A percentile compares a stretch with the other conserved stretches of the same genome.
phyloP scores from a whole-genome alignment of 1,140 invertebrate genomes.

The Araneus ventricosus region DNA sequence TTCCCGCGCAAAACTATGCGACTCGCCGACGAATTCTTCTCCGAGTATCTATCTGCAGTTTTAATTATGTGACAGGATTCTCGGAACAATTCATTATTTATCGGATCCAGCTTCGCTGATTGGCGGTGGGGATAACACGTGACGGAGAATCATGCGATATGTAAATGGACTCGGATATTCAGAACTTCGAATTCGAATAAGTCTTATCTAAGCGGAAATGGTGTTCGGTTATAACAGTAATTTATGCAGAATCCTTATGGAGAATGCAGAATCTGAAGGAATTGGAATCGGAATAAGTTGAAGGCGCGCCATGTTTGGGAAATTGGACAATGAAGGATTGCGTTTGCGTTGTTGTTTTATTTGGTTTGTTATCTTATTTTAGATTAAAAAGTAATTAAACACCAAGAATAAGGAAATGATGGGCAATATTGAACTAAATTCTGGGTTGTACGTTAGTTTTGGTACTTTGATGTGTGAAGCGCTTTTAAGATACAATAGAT shows the following conservation, averaged over 20 bases:
- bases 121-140: constrained; percentile 29
- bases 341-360: background rate
- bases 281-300: background rate
- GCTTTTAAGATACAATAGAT: no score
- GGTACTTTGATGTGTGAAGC: no score
- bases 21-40: constrained; percentile 9
- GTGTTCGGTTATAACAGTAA: background rate
- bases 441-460: no score
- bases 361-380: background rate
- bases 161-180: constrained; percentile 40
- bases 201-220: background rate
- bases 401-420: no score
- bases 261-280: background rate
- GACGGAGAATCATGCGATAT: constrained; percentile 34
- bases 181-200: background rate
- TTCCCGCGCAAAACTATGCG: background rate
- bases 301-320: background rate
- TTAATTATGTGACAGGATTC: constrained; percentile 47
- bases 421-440: no score
- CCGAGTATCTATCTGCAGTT: background rate
- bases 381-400: background rate
- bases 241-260: background rate
- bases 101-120: background rate
- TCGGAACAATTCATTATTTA: constrained; percentile 45
- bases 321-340: background rate